phyloP scores from a whole-genome alignment of 2,888 invertebrate genomes.

The Caenorhabditis imperialis region DNA sequence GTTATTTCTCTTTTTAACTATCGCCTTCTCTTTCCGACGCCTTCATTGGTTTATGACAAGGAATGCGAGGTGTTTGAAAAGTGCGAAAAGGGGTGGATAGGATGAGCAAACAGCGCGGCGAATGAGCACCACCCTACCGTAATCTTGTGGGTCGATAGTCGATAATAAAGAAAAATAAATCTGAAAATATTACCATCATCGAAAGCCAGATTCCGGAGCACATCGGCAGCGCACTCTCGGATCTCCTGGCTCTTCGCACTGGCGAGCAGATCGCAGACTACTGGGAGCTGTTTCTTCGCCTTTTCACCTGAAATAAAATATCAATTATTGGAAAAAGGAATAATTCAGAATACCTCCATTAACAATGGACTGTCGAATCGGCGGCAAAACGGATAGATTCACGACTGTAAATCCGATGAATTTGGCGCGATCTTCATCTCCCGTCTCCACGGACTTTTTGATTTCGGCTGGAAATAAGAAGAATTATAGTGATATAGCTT shows the following conservation, averaged over 20 bases:
- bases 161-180: not conserved
- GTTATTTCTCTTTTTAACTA: conserved; percentile 28
- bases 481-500: no score
- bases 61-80: not conserved
- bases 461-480: conserved; percentile 50
- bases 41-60: no score
- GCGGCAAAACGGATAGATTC: conserved; percentile 54
- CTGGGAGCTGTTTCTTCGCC: conserved; percentile 20
- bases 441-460: conserved; percentile 23
- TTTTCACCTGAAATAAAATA: conserved; percentile 28
- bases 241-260: conserved; percentile 38
- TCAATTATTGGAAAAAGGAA: not conserved
- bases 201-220: conserved; percentile 65
- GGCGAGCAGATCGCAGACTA: conserved; percentile 41
- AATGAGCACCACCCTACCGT: no score
- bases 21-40: no score
- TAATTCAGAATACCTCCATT: conserved; percentile 6
- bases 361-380: conserved; percentile 42
- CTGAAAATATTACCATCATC: conserved; percentile 62
- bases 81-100: not conserved
- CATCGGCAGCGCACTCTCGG: conserved; percentile 62
- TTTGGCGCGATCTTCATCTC: conserved; percentile 45
- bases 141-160: not conserved
- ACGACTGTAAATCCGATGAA: conserved; percentile 62
- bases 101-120: not conserved